These are phyloP conservation scores for Eupeodes corollae DNA, from an alignment of 1,140 invertebrate species.

Conservation along the genomic window DNA sequence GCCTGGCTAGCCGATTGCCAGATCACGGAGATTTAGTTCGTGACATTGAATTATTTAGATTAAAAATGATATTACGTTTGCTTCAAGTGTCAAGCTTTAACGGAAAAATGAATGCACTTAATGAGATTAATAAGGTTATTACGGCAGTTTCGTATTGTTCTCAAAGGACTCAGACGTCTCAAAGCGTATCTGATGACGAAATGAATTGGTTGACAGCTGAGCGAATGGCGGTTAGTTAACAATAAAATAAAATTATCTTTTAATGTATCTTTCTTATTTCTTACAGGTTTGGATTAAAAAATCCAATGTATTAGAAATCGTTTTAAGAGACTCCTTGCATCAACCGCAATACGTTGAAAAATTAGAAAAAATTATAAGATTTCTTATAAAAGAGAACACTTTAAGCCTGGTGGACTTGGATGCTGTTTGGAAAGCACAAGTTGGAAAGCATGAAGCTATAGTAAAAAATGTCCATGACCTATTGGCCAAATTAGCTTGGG, in stretches of 20 bases:
- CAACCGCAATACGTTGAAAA: slow-evolving; percentile 98
- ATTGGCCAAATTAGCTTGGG: slow-evolving; percentile 93
- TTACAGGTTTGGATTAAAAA: slow-evolving; percentile 90
- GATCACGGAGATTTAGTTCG: slow-evolving; percentile 75
- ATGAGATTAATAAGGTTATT: slow-evolving; percentile 97
- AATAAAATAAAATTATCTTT: slow-evolving; percentile 3
- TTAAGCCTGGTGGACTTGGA: slow-evolving; percentile 85
- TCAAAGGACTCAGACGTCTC: slow-evolving; percentile 48
- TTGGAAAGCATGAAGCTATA: slow-evolving; percentile 89
- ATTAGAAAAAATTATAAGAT: slow-evolving; percentile 91
- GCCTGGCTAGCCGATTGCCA: slow-evolving; percentile 65
- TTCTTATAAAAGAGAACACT: slow-evolving; percentile 91
- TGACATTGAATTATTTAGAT: slow-evolving; percentile 85
- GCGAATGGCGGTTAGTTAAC: slow-evolving; percentile 72
- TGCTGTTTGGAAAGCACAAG: slow-evolving; percentile 91
- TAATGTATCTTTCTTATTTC: slow-evolving; percentile 2
- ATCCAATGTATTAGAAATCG: slow-evolving; percentile 90
- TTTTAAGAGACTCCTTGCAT: slow-evolving; percentile 88
- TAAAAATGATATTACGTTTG: slow-evolving; percentile 92
- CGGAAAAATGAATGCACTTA: slow-evolving; percentile 97
- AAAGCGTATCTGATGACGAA: slow-evolving; percentile 47
- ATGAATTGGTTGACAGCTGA: slow-evolving; percentile 91
- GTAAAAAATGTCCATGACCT: slow-evolving; percentile 96
- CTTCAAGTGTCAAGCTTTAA: slow-evolving; percentile 97
- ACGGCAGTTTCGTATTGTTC: slow-evolving; percentile 81